Conservation (phyloP, 1,140 invertebrate genomes). For the Leptopilina clavipes region DNA sequence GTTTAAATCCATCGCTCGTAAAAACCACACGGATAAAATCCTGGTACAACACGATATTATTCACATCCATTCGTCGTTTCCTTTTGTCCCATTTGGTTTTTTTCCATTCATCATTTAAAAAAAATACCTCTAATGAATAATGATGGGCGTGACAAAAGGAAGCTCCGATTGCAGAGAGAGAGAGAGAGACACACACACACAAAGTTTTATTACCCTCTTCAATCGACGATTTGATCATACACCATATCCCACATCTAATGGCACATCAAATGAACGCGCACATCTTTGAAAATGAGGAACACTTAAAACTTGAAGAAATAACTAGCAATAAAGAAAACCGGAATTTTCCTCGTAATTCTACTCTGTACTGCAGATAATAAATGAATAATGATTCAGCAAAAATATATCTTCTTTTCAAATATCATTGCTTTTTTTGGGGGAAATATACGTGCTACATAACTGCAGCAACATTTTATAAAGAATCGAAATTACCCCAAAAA, state of each 20-base stretch:
- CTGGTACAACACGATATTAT: slow-evolving; percentile 5
- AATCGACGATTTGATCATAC: slow-evolving; percentile 11
- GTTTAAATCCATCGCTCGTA: slow-evolving; percentile 23
- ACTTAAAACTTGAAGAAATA: slow-evolving; percentile 10
- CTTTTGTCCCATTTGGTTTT: background rate
- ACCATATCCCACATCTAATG: slow-evolving; percentile 5
- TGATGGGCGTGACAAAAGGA: slow-evolving; percentile 28
- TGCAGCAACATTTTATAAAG: too few species aligned
- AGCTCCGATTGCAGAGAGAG: slow-evolving; percentile 18
- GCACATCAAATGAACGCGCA: too few species aligned
- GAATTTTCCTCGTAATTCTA: background rate
- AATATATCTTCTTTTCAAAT: background rate
- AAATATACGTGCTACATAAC: too few species aligned
- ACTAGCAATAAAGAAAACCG: slow-evolving; percentile 13
- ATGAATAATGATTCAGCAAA: slow-evolving; percentile 5
- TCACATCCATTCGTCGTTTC: slow-evolving; percentile 22
- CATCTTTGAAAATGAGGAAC: slow-evolving; percentile 8
- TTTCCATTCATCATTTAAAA: background rate
- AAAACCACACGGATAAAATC: slow-evolving; percentile 17
- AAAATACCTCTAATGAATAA: background rate
- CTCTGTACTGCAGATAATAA: background rate
- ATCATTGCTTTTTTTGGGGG: too few species aligned
- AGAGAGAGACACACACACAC: too few species aligned
- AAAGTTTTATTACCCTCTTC: slow-evolving; percentile 4
- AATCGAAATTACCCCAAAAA: background rate